Evolutionary conservation across 2,888 invertebrate species (phyloP).

Genomic region (Barypeithes pellucidus): DNA sequence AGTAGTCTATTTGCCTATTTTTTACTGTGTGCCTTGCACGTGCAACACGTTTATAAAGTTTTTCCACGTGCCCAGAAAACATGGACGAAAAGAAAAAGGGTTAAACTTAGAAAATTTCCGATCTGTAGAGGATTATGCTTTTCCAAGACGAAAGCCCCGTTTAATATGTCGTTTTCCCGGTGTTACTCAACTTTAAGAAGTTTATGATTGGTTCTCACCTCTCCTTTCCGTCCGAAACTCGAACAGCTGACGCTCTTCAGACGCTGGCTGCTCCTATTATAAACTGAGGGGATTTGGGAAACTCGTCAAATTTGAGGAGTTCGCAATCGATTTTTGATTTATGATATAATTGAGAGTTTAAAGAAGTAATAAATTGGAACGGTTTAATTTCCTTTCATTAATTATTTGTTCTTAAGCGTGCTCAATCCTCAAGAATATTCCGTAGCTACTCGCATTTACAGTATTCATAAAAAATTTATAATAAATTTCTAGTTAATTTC

Average conservation of each 20-base stretch:
- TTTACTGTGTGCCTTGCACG: not conserved
- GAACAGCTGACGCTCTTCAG: slow-evolving; percentile 45
- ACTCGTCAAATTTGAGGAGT: slow-evolving; percentile 29
- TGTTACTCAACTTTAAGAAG: slow-evolving; percentile 56
- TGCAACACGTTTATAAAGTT: slow-evolving; percentile 19
- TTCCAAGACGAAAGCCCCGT: slow-evolving; percentile 50
- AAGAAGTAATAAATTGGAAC: slow-evolving; percentile 13
- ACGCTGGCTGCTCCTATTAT: slow-evolving; percentile 54
- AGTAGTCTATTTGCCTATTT: no score
- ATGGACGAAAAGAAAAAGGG: slow-evolving; percentile 11
- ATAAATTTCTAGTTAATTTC: no score
- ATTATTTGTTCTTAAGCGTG: no score
- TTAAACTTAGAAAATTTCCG: slow-evolving; percentile 31
- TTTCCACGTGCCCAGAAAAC: slow-evolving; percentile 15
- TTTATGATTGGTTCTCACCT: slow-evolving; percentile 59
- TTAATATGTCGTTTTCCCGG: slow-evolving; percentile 58
- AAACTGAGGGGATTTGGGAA: slow-evolving; percentile 47
- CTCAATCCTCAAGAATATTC: no score
- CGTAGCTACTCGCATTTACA: no score
- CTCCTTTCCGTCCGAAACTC: slow-evolving; percentile 48
- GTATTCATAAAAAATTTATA: no score
- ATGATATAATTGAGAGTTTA: slow-evolving; percentile 41
- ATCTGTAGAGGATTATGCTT: slow-evolving; percentile 39
- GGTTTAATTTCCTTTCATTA: not conserved
- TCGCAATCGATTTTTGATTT: slow-evolving; percentile 49